These are phyloP conservation scores for Pandemis cinnamomeana DNA, from an alignment of 2,888 invertebrate genomes.

Conservation along the genomic window DNA sequence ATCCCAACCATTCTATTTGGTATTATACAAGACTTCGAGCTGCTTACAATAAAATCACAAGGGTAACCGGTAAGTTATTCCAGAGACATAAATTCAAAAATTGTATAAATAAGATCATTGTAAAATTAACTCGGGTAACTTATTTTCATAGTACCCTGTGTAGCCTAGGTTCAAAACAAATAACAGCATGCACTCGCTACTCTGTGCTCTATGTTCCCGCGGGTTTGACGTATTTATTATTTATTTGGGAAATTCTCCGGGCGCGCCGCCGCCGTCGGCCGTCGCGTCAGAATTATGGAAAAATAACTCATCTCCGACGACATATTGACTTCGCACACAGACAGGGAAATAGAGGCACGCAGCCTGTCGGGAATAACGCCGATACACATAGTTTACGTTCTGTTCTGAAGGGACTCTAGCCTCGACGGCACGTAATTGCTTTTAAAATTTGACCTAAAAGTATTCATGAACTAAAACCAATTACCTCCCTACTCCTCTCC, in stretches of 20 bases:
- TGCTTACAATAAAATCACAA: too few relatives aligned
- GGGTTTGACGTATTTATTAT: slow-evolving; percentile 80
- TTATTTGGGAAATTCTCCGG: slow-evolving; percentile 79
- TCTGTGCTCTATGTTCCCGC: slow-evolving; percentile 51
- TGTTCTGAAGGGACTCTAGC: slow-evolving; percentile 46
- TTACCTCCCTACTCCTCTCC: too few relatives aligned
- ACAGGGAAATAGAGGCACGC: slow-evolving; percentile 66
- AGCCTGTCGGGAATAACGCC: slow-evolving; percentile 76
- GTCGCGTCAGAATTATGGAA: slow-evolving; percentile 72
- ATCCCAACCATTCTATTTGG: too few relatives aligned
- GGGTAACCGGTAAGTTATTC: too few relatives aligned
- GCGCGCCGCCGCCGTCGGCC: slow-evolving; percentile 55
- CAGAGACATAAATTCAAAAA: too few relatives aligned
- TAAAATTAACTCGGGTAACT: neutral
- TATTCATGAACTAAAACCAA: neutral
- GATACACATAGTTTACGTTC: slow-evolving; percentile 54
- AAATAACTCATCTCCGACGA: slow-evolving; percentile 81
- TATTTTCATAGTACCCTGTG: slow-evolving; percentile 5
- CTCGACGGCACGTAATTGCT: slow-evolving; percentile 38
- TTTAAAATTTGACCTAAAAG: slow-evolving; percentile 1
- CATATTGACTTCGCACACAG: slow-evolving; percentile 76
- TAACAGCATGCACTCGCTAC: slow-evolving; percentile 53
- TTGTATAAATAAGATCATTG: too few relatives aligned
- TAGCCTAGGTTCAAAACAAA: slow-evolving; percentile 69
- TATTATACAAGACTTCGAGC: too few relatives aligned